These are phyloP conservation scores for Monomorium pharaonis DNA, from an alignment of 1,140 invertebrate genomes.

Conservation along the genomic window DNA sequence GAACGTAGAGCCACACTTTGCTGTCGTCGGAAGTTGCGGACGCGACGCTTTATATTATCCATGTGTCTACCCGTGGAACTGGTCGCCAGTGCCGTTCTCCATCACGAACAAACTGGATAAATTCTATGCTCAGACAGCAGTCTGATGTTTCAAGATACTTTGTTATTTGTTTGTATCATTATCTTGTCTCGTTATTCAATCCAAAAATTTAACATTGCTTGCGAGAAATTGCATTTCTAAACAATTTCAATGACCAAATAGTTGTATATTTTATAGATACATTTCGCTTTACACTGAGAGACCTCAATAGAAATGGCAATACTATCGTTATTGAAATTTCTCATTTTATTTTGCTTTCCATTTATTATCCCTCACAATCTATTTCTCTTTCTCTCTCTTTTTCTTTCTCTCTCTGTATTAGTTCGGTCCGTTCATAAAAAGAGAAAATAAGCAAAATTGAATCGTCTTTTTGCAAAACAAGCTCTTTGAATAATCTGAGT, in stretches of 20 bases:
- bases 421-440: background rate
- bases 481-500: constrained; percentile 46
- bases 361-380: background rate
- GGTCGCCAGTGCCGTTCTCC: constrained; percentile 42
- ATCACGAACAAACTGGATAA: constrained; percentile 41
- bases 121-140: background rate
- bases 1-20: constrained; percentile 26
- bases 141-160: constrained; percentile 17
- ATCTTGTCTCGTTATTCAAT: constrained; percentile 1
- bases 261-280: background rate
- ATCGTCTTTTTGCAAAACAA: constrained; percentile 20
- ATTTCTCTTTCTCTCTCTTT: background rate
- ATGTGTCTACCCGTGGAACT: constrained; percentile 53
- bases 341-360: background rate
- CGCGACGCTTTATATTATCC: constrained; percentile 73
- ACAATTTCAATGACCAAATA: background rate
- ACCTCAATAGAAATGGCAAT: background rate
- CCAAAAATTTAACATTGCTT: background rate
- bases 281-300: background rate
- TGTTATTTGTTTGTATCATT: constrained; percentile 21
- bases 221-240: background rate
- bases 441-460: background rate
- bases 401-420: constrained; percentile 45
- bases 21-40: constrained; percentile 50
- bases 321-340: background rate